Evolutionary conservation across 2,888 invertebrate genomes (phyloP), one percentile per base, ranked within the genome.

Genomic region (Pseudococcus jackbeardsleyi): DNA sequence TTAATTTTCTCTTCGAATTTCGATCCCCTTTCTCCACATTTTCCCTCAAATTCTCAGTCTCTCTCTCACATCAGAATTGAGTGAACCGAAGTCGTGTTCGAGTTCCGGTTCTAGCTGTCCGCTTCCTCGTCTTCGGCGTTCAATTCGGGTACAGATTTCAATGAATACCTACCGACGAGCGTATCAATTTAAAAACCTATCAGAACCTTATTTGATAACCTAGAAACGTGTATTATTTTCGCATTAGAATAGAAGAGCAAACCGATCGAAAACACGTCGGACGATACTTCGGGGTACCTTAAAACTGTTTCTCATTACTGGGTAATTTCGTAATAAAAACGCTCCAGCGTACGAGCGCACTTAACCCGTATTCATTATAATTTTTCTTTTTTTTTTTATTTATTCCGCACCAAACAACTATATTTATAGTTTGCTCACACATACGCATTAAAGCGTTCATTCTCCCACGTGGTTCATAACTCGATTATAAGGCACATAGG

Each of bases 391-490:
- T 33, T 33, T 33, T 33, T 33, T 33, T n/a, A n/a, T 72, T n/a
- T 26, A 26, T 72, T 72, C 68, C 26, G 12, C 26, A 26, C 68
- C 68, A 72, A 72, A 72, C 79, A 79, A 42, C 79, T 79, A 79
- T 79, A 79, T 79, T 79, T 79, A 79, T 39, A 33, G 39, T 39
- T 39, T 79, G 42, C 42, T 42, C 39, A 46, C 46, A 79, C n/a
- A 72, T 33, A 72, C 33, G 68, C 42, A 79, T 79, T 42, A 79
- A 79, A 42, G 42, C 79, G 42, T 79, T 79, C 42, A 42, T 7
- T 42, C 42, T 79, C 79, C 79, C 79, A 79, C 79, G 39, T 42
- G 79, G 42, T 79, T 42, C 79, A 42, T 79, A 79, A 79, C 79
- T 79, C n/a, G 42, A 79, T 79, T 79, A 79, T 79, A 8, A 42